Evolutionary conservation across 2,797 vertebrate species (phyloP), one percentile per base, ranked within the genome.

Genomic region (Chloroceryle inda): DNA sequence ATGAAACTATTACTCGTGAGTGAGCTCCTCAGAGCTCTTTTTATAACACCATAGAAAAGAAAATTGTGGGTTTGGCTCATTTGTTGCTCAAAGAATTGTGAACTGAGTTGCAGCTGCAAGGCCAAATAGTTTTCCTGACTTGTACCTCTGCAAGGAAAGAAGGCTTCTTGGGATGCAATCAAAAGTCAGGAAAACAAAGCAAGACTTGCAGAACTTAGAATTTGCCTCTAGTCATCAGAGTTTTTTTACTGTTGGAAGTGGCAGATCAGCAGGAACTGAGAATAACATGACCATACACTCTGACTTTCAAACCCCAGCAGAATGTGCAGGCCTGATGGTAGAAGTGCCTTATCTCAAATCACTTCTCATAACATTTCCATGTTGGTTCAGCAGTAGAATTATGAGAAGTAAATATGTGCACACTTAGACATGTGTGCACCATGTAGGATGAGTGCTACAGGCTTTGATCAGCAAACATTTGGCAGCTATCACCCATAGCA

Each of bases 321-420:
- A 81, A 66, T 68, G 90, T 72, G 21, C 37, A 68, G 40, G 58
- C 49, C 49, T 71, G 35, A 22, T 17, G 22, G 33, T 49, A n/a
- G 53, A 74, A 88, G 68, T 61, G 56, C 23, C 93, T 88, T 90
- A 71, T 77, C 72, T 80, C 82, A 83, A 77, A 77, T 67, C 52
- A 61, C n/a, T 67, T n/a, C 31, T 71, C 10, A 3, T 47, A 55
- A 47, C 24, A 55, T 18, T 29, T 35, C 56, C 24, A 66, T 1
- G 0, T 6, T 52, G 47, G 24, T 52, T 88, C 67, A 77, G 64
- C 85, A 71, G 64, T 19, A 21, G 78, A 82, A 61, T 33, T 55
- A 42, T 38, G 75, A 83, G 37, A 80, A 80, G 13, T 29, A 45
- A 31, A 38, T 23, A 1, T 52, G 31, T 38, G 19, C 55, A 66